Conservation (phyloP, 53 echinoderm and acorn worm genomes). For the Echinometra lucunter region DNA sequence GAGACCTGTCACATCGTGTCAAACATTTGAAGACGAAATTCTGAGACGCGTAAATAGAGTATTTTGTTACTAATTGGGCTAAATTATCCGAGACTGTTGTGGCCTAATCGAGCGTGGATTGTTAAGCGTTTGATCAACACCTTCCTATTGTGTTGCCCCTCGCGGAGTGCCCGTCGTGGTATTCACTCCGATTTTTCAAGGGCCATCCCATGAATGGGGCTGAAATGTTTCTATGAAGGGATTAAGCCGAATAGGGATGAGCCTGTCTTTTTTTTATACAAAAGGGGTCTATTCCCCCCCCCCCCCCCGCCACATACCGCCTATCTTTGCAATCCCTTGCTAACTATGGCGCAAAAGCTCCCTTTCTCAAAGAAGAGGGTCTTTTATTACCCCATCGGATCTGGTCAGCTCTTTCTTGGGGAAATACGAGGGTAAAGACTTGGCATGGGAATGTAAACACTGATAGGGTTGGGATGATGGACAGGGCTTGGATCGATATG, state of each 20-base stretch:
- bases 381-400: background rate
- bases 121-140: conserved; percentile 69
- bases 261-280: background rate
- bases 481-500: conserved; percentile 53
- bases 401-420: background rate
- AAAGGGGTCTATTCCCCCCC: background rate
- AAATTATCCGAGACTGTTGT: conserved; percentile 61
- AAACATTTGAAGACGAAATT: conserved; percentile 11
- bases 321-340: background rate
- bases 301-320: background rate
- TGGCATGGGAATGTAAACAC: conserved; percentile 64
- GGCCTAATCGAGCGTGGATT: conserved; percentile 69
- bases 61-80: conserved; percentile 71
- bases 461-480: conserved; percentile 45
- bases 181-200: conserved; percentile 42
- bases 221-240: conserved; percentile 46
- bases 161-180: background rate
- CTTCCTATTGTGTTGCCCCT: conserved; percentile 25
- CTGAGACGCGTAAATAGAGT: conserved; percentile 65
- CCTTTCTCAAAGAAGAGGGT: background rate
- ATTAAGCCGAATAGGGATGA: conserved; percentile 54
- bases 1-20: conserved; percentile 65
- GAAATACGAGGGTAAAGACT: background rate
- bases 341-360: background rate
- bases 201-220: conserved; percentile 7